Percentiles rank a stretch among this genome's conserved stretches.
Conservation (phyloP, 1,140 invertebrate species). For the Drosophila melanogaster region DNA sequence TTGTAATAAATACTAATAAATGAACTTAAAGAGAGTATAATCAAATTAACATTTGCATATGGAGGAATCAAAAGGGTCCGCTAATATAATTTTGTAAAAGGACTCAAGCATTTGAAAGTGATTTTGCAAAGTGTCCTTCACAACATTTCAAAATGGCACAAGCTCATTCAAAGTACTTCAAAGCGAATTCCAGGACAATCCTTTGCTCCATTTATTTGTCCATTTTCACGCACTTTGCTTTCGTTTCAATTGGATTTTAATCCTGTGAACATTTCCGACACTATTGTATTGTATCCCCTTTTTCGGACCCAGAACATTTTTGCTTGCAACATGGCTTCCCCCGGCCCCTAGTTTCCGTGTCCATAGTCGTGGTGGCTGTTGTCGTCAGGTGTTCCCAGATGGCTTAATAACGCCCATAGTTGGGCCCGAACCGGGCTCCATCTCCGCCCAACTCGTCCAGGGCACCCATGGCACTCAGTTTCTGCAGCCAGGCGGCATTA, state of each 20-base stretch:
- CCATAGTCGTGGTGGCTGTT: constrained; percentile 22
- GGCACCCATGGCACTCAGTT: constrained; percentile 66
- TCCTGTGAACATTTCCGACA: constrained; percentile 27
- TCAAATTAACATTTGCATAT: neutral
- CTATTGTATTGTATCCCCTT: constrained; percentile 20
- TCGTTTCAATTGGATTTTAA: constrained; percentile 43
- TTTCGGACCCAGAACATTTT: constrained; percentile 3
- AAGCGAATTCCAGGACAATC: constrained; percentile 22
- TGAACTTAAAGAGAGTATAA: no score
- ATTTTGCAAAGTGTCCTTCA: constrained; percentile 35
- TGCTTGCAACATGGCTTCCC: constrained; percentile 23
- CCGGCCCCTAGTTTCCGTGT: constrained; percentile 13
- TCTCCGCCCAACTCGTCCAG: constrained; percentile 65
- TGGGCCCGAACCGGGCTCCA: constrained; percentile 19
- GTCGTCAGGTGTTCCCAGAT: constrained; percentile 15
- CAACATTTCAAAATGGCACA: constrained; percentile 10
- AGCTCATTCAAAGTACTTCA: constrained; percentile 33
- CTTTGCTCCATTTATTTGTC: constrained; percentile 44
- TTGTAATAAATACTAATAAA: no score
- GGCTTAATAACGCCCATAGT: constrained; percentile 57
- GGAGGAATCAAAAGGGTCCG: constrained; percentile 1
- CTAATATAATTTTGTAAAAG: constrained; percentile 3
- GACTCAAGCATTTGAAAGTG: constrained; percentile 21
- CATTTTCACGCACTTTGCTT: constrained; percentile 39
- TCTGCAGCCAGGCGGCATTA: constrained; percentile 75